Evolutionary conservation across 2,113 vertebrate genomes (phyloP), one percentile per base, ranked within the genome.

Genomic region (Boulengeromyrus knoepffleri): DNA sequence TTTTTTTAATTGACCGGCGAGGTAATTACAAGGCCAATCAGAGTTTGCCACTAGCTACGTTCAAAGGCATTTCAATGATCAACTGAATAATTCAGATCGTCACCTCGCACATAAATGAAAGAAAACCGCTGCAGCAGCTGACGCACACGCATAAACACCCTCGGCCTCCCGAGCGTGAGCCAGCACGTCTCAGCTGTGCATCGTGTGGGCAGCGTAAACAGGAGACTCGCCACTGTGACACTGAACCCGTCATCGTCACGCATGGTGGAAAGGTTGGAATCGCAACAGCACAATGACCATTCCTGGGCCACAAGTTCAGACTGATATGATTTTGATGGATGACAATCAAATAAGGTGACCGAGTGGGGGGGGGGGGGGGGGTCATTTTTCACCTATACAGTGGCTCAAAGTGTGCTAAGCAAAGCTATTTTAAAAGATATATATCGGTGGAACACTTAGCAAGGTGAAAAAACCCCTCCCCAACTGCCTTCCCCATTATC

Each of bases 401-500:
- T 2, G 31, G 27, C 31, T 52, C 15, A 53, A 52, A 87, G 15
- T 3, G n/a, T 19, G 85, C 50, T 39, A 53, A 13, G 31, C 36
- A 36, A 80, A 70, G 62, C 62, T 31, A 39, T 80, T 80, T 80
- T 80, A 39, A 80, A 80, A 42, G 15, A 42, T 15, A 85, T 62
- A 85, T 36, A 47, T 50, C 39, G 47, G 80, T 46, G 53, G 52
- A 85, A 89, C 39, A 89, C 89, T 89, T 89, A 62, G 49, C 19
- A 19, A 85, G 80, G 83, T 85, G 31, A 85, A 77, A 52, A 85
- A 85, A 6, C 49, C 47, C 89, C 50, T 39, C 85, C n/a, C 49
- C n/a, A 85, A 19, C 21, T 47, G 50, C 21, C 50, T 46, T 47
- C 21, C 8, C 24, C 13, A 62, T 89, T 52, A 83, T 13, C 50